phyloP scores from a whole-genome alignment of 2,888 invertebrate species.

The Pyrgus malvae region DNA sequence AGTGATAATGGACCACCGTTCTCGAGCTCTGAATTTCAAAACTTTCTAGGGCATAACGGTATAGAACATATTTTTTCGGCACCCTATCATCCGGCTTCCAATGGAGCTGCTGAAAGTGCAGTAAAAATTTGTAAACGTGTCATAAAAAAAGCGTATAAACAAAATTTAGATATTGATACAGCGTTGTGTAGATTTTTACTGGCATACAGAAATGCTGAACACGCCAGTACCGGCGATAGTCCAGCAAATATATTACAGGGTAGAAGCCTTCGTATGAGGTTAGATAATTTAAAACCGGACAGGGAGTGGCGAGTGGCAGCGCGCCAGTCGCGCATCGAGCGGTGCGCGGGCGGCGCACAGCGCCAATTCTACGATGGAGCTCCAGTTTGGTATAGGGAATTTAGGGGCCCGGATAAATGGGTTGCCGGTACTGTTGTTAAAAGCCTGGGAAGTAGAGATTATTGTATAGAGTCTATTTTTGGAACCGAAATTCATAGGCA shows the following conservation, averaged over 20 bases:
- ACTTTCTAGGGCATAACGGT: constrained; percentile 23
- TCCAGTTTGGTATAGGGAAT: too few relatives aligned
- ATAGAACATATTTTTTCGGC: constrained; percentile 31
- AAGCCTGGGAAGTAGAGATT: too few relatives aligned
- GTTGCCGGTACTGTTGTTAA: too few relatives aligned
- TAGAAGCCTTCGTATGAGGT: constrained; percentile 21
- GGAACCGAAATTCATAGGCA: too few relatives aligned
- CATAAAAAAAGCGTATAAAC: background rate
- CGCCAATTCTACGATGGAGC: too few relatives aligned
- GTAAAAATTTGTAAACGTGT: constrained; percentile 33
- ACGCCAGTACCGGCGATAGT: constrained; percentile 29
- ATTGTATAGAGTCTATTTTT: too few relatives aligned
- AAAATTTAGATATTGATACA: constrained; percentile 2
- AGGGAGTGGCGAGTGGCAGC: too few relatives aligned
- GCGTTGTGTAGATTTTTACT: constrained; percentile 27
- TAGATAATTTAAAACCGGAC: too few relatives aligned
- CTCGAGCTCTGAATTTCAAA: constrained; percentile 26
- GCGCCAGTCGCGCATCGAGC: too few relatives aligned
- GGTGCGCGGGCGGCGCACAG: too few relatives aligned
- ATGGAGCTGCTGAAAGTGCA: constrained; percentile 34
- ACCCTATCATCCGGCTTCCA: constrained; percentile 33
- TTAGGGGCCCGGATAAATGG: too few relatives aligned
- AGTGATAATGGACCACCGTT: constrained; percentile 34
- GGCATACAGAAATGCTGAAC: constrained; percentile 29
- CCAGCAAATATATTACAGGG: constrained; percentile 27